These are phyloP conservation scores for Hucho hucho DNA, from an alignment of 2,113 vertebrate species.

Conservation along the genomic window DNA sequence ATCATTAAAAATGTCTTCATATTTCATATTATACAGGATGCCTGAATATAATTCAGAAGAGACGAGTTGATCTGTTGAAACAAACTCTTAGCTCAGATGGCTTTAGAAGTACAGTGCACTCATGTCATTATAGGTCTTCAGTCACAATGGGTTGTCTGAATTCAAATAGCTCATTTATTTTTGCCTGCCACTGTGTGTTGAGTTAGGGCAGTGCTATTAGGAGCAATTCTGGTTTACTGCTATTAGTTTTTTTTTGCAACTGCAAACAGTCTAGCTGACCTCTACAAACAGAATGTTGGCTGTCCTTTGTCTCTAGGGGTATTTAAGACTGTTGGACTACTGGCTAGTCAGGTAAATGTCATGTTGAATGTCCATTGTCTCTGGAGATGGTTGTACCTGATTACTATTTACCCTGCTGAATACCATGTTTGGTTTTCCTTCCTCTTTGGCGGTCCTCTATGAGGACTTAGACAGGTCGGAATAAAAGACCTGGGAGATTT, in stretches of 20 bases:
- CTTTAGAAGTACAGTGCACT: too few species aligned
- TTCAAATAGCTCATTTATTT: not conserved
- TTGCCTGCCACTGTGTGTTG: not conserved
- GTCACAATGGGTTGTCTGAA: not conserved
- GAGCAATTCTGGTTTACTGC: too few species aligned
- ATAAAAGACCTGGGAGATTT: conserved; percentile 44
- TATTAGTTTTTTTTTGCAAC: not conserved
- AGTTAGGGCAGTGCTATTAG: not conserved
- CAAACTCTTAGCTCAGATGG: too few species aligned
- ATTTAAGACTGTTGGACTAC: not conserved
- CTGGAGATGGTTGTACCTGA: conserved; percentile 5
- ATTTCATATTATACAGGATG: not conserved
- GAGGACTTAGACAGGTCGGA: conserved; percentile 17
- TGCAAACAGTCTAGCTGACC: not conserved
- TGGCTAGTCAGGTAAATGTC: conserved; percentile 26
- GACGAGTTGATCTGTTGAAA: too few species aligned
- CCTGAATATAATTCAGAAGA: too few species aligned
- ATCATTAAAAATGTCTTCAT: not conserved
- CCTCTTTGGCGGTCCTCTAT: conserved; percentile 19
- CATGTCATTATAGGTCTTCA: not conserved
- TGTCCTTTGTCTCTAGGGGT: not conserved
- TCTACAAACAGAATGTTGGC: conserved; percentile 14
- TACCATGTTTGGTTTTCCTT: conserved; percentile 24
- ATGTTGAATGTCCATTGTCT: not conserved
- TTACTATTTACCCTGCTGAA: conserved; percentile 34